phyloP scores from a whole-genome alignment of 1,140 invertebrate species.

The Cryptotermes secundus region DNA sequence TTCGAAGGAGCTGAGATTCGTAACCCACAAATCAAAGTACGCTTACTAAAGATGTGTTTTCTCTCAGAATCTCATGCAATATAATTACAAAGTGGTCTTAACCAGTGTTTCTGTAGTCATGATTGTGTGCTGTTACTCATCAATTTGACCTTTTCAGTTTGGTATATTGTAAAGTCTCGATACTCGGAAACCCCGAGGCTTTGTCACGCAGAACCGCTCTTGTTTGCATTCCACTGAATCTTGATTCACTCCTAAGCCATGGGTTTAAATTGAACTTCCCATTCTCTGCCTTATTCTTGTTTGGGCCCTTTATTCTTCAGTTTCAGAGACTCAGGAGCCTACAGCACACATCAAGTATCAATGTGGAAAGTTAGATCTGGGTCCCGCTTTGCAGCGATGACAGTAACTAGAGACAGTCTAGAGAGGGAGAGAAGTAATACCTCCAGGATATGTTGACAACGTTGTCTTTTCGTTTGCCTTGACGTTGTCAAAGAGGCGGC shows the following conservation, averaged over 20 bases:
- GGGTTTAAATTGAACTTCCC: background rate
- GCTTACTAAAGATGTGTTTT: too few species aligned
- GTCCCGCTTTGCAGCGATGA: background rate
- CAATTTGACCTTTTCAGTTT: background rate
- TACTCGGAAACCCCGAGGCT: background rate
- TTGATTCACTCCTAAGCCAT: background rate
- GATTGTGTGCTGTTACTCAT: background rate
- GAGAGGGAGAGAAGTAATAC: background rate
- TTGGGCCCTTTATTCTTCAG: background rate
- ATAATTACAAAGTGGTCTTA: background rate
- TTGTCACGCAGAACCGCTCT: background rate
- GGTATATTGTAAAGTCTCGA: background rate
- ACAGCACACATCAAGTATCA: background rate
- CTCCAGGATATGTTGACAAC: background rate
- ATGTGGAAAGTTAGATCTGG: background rate
- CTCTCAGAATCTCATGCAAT: background rate
- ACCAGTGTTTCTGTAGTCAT: background rate
- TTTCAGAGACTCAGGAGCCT: background rate
- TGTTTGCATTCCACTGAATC: background rate
- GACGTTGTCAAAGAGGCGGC: background rate
- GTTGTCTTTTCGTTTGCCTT: conserved; percentile 2
- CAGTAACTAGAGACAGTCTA: background rate
- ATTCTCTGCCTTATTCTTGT: background rate
- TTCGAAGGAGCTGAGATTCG: too few species aligned
- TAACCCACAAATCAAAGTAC: too few species aligned